Evolutionary conservation across 1,140 invertebrate species (phyloP).

Genomic region (Spodoptera frugiperda): DNA sequence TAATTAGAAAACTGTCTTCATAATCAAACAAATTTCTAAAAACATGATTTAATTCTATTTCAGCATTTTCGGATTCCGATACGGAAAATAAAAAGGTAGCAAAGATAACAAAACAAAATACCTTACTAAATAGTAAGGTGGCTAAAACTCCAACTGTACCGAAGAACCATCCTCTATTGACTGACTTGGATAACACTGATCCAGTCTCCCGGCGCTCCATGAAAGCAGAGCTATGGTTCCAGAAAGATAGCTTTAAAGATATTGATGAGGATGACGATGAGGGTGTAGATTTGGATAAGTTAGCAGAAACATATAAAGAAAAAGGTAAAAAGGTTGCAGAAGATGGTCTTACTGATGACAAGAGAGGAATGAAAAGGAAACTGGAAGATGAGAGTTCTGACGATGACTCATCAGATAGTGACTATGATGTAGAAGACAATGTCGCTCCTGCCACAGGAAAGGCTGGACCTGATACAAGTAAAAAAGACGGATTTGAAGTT

Average conservation of each 20-base stretch:
- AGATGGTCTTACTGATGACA: conserved; percentile 61
- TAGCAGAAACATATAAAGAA: conserved; percentile 90
- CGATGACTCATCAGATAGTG: conserved; percentile 86
- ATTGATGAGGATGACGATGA: conserved; percentile 93
- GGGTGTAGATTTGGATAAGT: conserved; percentile 94
- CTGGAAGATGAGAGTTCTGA: conserved; percentile 76
- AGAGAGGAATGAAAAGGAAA: conserved; percentile 71
- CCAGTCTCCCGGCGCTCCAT: conserved; percentile 90
- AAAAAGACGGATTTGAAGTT: conserved; percentile 89
- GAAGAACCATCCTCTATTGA: conserved; percentile 92
- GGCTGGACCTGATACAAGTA: conserved; percentile 70
- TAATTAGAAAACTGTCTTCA: not conserved
- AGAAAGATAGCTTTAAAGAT: conserved; percentile 95
- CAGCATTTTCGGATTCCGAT: conserved; percentile 87
- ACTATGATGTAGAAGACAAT: conserved; percentile 88
- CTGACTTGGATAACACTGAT: conserved; percentile 93
- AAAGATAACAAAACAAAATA: conserved; percentile 81
- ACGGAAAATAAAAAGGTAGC: conserved; percentile 79
- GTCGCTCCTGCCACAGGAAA: conserved; percentile 62
- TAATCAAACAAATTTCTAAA: too few species aligned
- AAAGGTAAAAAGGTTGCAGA: conserved; percentile 88
- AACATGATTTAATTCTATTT: not conserved
- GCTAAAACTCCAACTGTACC: conserved; percentile 71
- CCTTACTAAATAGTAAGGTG: conserved; percentile 75
- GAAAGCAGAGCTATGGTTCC: conserved; percentile 96